Evolutionary conservation across 64 coral and sea anemone species (phyloP).

Genomic region (Actinia tenebrosa): DNA sequence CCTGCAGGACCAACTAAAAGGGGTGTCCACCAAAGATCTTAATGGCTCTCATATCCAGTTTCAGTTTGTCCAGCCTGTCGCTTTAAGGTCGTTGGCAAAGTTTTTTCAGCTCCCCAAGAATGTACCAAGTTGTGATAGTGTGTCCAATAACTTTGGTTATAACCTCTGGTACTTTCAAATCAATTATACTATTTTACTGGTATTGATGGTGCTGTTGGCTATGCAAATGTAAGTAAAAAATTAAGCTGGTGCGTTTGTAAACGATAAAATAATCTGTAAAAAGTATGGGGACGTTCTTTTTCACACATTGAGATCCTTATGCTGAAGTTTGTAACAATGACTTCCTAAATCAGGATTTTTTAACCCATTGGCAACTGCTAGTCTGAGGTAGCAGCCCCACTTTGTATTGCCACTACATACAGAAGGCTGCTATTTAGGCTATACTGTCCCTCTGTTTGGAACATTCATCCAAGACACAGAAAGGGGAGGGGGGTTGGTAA

Average conservation of each 20-base stretch:
- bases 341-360: too few relatives aligned
- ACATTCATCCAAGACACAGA: too few relatives aligned
- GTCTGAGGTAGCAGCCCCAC: too few relatives aligned
- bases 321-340: too few relatives aligned
- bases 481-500: too few relatives aligned
- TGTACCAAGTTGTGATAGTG: slow-evolving; percentile 10
- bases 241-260: background rate
- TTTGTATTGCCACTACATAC: too few relatives aligned
- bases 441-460: too few relatives aligned
- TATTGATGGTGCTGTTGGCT: slow-evolving; percentile 27
- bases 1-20: background rate
- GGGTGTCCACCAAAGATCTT: background rate
- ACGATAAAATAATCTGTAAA: too few relatives aligned
- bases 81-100: background rate
- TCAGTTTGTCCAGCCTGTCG: slow-evolving; percentile 10
- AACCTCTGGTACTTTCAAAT: slow-evolving; percentile 45
- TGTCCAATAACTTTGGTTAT: slow-evolving; percentile 26
- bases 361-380: too few relatives aligned
- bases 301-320: too few relatives aligned
- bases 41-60: background rate
- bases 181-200: slow-evolving; percentile 36
- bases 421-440: too few relatives aligned
- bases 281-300: too few relatives aligned
- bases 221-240: slow-evolving; percentile 26
- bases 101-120: background rate